phyloP scores from a whole-genome alignment of 1,140 invertebrate genomes.

The Sarcophaga bullata region DNA sequence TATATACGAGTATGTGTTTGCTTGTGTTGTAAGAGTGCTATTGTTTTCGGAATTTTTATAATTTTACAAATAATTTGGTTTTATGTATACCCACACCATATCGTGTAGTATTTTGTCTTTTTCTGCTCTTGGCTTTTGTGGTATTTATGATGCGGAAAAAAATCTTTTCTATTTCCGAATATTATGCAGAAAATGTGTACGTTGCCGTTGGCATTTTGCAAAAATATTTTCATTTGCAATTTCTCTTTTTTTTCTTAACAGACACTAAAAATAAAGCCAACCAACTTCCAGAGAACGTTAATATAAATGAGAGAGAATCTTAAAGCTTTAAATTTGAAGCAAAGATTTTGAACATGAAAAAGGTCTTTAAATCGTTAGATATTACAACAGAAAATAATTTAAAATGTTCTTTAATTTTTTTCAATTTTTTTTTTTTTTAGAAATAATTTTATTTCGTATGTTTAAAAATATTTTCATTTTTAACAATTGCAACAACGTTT shows the following conservation, averaged over 20 bases:
- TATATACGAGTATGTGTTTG: background rate
- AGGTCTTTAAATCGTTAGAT: background rate
- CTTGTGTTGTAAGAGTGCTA: background rate
- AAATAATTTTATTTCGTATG: no score
- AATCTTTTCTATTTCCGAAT: slow-evolving; percentile 28
- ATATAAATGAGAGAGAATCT: background rate
- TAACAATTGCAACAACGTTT: no score
- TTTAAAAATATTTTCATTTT: no score
- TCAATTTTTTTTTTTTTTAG: no score
- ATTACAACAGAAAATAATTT: no score
- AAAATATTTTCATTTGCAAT: background rate
- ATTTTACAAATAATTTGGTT: slow-evolving; percentile 29
- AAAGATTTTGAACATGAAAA: background rate
- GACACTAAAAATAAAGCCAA: background rate
- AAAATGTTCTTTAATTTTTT: no score
- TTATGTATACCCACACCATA: background rate
- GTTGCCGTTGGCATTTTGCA: background rate
- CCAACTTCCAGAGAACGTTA: background rate
- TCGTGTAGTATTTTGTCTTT: background rate
- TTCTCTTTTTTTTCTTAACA: background rate
- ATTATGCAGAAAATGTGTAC: background rate
- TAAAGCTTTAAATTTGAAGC: background rate
- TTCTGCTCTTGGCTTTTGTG: slow-evolving; percentile 20
- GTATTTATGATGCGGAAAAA: slow-evolving; percentile 19
- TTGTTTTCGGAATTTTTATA: slow-evolving; percentile 35